phyloP scores from a whole-genome alignment of 2,113 vertebrate species.

The Amia ocellicauda region DNA sequence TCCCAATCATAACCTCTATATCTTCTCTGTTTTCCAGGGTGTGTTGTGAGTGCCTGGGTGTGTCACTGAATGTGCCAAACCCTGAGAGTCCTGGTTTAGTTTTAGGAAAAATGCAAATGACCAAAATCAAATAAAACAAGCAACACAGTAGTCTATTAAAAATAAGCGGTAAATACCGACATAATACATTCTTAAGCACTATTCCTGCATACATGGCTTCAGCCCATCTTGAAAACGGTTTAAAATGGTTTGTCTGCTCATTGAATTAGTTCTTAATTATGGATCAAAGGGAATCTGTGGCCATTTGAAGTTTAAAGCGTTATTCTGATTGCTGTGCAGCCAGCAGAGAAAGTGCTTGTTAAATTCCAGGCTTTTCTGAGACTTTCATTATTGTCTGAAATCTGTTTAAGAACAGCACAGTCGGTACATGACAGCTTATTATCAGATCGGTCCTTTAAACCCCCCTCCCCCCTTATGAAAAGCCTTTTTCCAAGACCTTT shows the following conservation, averaged over 20 bases:
- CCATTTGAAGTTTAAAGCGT: slow-evolving; percentile 26
- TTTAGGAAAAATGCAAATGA: too few relatives aligned
- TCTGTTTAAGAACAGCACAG: slow-evolving; percentile 18
- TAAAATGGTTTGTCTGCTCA: neutral
- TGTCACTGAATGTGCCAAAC: too few relatives aligned
- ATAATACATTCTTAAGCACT: neutral
- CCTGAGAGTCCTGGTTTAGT: too few relatives aligned
- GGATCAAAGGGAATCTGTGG: slow-evolving; percentile 28
- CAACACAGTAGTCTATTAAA: too few relatives aligned
- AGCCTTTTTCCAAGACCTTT: slow-evolving; percentile 6
- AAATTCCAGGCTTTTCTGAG: slow-evolving; percentile 2
- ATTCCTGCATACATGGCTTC: neutral
- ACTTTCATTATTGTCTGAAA: slow-evolving; percentile 25
- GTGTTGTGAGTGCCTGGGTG: too few relatives aligned
- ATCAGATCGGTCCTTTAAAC: slow-evolving; percentile 19
- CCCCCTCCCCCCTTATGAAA: neutral
- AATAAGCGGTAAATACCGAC: too few relatives aligned
- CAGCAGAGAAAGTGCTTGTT: slow-evolving; percentile 12
- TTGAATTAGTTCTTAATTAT: slow-evolving; percentile 12
- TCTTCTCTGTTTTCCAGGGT: too few relatives aligned
- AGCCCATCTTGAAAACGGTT: neutral
- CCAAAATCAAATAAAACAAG: too few relatives aligned
- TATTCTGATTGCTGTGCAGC: slow-evolving; percentile 7
- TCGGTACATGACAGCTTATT: slow-evolving; percentile 25
- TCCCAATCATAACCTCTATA: too few relatives aligned